Conservation (phyloP, 2,888 invertebrate genomes). For the Apotomis capreana region DNA sequence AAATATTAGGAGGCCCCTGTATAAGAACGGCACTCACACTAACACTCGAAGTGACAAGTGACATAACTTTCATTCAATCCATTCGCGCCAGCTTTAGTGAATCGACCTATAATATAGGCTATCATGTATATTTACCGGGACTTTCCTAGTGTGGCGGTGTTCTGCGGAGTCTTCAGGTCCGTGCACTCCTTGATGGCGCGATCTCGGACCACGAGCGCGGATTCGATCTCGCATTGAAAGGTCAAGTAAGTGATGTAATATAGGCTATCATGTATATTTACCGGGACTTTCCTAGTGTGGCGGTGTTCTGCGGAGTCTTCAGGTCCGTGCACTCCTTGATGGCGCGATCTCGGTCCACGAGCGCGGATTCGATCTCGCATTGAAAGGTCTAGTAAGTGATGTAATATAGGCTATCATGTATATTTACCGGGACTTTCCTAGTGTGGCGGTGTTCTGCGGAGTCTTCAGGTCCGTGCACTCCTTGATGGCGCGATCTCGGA, state of each 20-base stretch:
- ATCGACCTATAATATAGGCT: too few relatives aligned
- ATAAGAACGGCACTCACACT: too few relatives aligned
- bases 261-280: conserved; percentile 54
- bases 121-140: conserved; percentile 59
- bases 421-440: conserved; percentile 70
- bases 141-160: conserved; percentile 72
- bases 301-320: background rate
- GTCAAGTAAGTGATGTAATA: conserved; percentile 71
- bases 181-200: conserved; percentile 91
- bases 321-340: background rate
- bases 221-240: conserved; percentile 91
- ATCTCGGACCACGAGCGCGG: conserved; percentile 91
- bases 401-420: too few relatives aligned
- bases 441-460: conserved; percentile 78
- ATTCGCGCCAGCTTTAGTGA: too few relatives aligned
- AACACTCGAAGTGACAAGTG: too few relatives aligned
- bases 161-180: conserved; percentile 85
- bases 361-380: too few relatives aligned
- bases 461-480: conserved; percentile 89
- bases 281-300: conserved; percentile 71
- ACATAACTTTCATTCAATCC: too few relatives aligned
- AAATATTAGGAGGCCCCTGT: too few relatives aligned
- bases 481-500: conserved; percentile 91
- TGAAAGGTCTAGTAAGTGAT: too few relatives aligned
- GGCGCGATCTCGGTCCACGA: too few relatives aligned